phyloP scores from a whole-genome alignment of 2,888 invertebrate genomes.

The Drosophila buzzatii region DNA sequence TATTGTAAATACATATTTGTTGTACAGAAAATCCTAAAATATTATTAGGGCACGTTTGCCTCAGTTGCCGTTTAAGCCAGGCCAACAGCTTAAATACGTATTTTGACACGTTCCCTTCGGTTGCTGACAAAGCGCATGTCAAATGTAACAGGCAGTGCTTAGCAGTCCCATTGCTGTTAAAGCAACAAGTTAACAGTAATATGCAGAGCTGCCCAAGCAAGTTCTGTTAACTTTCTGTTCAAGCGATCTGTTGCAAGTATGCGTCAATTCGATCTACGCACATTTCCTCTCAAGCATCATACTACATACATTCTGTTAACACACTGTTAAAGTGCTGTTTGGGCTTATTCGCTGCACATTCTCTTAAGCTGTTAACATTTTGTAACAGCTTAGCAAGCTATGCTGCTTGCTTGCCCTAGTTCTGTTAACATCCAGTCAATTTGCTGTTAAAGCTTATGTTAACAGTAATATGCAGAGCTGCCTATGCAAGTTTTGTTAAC shows the following conservation, averaged over 20 bases:
- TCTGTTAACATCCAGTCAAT: not conserved
- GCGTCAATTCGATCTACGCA: too few species aligned
- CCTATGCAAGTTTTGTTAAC: too few species aligned
- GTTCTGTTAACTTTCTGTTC: too few species aligned
- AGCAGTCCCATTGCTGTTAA: not conserved
- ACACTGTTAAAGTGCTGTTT: not conserved
- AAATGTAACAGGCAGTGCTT: not conserved
- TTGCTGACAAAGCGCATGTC: not conserved
- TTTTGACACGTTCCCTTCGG: not conserved
- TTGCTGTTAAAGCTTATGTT: too few species aligned
- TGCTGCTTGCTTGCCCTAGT: not conserved
- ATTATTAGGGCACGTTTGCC: not conserved
- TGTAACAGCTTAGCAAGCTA: too few species aligned
- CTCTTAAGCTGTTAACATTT: too few species aligned
- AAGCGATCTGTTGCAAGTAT: too few species aligned
- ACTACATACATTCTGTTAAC: not conserved
- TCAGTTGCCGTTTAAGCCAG: not conserved
- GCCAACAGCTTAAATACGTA: not conserved
- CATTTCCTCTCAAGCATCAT: too few species aligned
- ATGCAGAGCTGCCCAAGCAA: too few species aligned
- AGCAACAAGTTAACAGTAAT: too few species aligned
- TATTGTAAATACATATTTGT: not conserved
- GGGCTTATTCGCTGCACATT: too few species aligned
- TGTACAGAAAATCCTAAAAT: constrained; percentile 1
- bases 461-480: too few species aligned